phyloP scores from a whole-genome alignment of 2,888 invertebrate genomes.

The Vandiemenella viatica region DNA sequence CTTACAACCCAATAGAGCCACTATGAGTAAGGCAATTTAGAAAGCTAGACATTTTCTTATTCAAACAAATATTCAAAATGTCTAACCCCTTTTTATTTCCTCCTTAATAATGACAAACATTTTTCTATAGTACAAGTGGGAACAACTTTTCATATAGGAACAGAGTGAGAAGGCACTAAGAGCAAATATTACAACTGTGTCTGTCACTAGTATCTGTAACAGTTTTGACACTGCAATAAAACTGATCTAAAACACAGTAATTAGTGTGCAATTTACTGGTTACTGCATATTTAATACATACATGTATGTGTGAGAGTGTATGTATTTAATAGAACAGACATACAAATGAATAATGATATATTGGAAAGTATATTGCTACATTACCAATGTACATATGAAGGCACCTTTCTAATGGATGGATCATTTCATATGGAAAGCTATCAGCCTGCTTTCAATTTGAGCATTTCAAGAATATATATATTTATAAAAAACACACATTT shows the following conservation, averaged over 20 bases:
- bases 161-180: constrained; percentile 2
- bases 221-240: no score
- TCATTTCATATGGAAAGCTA: constrained; percentile 1
- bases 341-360: background rate
- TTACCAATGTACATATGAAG: constrained; percentile 1
- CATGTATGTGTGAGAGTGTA: background rate
- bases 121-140: background rate
- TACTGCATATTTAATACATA: background rate
- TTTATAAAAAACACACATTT: background rate
- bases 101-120: background rate
- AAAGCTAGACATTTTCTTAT: background rate
- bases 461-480: constrained; percentile 3
- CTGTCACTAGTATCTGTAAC: no score
- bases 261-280: background rate
- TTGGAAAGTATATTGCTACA: no score
- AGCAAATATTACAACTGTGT: background rate
- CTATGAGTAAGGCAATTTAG: background rate
- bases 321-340: background rate
- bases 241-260: no score
- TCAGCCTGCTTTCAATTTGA: constrained; percentile 6
- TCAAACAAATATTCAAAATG: background rate
- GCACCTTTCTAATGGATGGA: constrained; percentile 11
- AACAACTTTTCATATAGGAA: background rate
- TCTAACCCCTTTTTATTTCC: background rate
- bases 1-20: background rate